Conservation (phyloP, 1,140 invertebrate genomes). For the Diorhabda sublineata region DNA sequence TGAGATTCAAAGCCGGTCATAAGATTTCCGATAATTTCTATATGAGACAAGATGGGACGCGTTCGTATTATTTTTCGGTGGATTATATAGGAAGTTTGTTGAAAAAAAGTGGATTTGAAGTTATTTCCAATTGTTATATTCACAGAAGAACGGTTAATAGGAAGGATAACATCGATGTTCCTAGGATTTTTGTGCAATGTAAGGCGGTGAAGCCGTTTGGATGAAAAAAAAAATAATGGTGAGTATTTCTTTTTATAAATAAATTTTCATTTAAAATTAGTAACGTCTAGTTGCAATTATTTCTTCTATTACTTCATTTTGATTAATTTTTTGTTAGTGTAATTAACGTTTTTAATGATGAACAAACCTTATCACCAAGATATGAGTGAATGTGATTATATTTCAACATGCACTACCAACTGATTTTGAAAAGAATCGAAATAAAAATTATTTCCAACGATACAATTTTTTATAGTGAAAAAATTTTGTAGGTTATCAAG, state of each 20-base stretch:
- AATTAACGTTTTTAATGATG: slow-evolving; percentile 6
- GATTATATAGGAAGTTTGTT: slow-evolving; percentile 65
- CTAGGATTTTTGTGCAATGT: slow-evolving; percentile 86
- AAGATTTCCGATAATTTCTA: slow-evolving; percentile 95
- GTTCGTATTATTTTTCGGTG: slow-evolving; percentile 76
- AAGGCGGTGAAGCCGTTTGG: slow-evolving; percentile 65
- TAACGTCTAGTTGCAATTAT: too few species aligned
- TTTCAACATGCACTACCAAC: slow-evolving; percentile 12
- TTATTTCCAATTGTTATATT: slow-evolving; percentile 68
- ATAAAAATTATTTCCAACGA: too few species aligned
- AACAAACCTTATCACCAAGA: slow-evolving; percentile 15
- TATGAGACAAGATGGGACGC: slow-evolving; percentile 94
- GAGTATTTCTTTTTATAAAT: background rate
- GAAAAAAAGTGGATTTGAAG: slow-evolving; percentile 63
- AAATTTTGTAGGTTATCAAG: too few species aligned
- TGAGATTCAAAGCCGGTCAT: slow-evolving; percentile 87
- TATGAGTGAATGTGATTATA: slow-evolving; percentile 12
- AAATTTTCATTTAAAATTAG: too few species aligned
- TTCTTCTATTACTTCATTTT: background rate
- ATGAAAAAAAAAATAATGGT: slow-evolving; percentile 16
- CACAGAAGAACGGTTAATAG: slow-evolving; percentile 83
- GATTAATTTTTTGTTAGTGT: background rate
- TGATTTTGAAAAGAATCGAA: background rate
- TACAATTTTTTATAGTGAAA: too few species aligned
- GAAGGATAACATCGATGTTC: slow-evolving; percentile 87